These are phyloP conservation scores for Pyrgus malvae DNA, from an alignment of 2,888 invertebrate species.

Conservation along the genomic window DNA sequence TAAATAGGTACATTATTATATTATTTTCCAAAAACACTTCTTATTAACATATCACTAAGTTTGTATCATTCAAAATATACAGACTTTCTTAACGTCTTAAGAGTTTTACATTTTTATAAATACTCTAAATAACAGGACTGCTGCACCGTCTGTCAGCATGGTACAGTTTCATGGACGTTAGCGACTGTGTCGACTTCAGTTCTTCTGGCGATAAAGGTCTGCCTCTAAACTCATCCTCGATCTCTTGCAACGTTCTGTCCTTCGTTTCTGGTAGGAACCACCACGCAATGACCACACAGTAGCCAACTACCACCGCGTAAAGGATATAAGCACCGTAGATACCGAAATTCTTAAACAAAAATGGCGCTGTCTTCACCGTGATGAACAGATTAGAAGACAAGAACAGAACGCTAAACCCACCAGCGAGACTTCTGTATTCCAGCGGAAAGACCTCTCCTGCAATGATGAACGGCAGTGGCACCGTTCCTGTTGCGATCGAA, in stretches of 20 bases:
- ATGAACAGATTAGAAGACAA: constrained; percentile 56
- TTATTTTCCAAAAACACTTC: too few species aligned
- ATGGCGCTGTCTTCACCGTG: constrained; percentile 58
- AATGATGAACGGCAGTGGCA: constrained; percentile 85
- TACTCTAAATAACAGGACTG: constrained; percentile 36
- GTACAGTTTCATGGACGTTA: constrained; percentile 42
- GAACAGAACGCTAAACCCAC: constrained; percentile 58
- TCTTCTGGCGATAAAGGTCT: constrained; percentile 47
- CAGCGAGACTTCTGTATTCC: constrained; percentile 81
- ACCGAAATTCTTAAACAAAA: constrained; percentile 47
- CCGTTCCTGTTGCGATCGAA: constrained; percentile 79
- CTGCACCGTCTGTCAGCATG: constrained; percentile 46
- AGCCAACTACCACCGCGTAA: constrained; percentile 49
- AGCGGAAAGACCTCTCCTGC: constrained; percentile 86
- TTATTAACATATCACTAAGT: too few species aligned
- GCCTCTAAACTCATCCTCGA: constrained; percentile 66
- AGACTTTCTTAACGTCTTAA: too few species aligned
- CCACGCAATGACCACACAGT: constrained; percentile 52
- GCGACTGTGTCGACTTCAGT: constrained; percentile 45
- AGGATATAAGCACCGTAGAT: constrained; percentile 55
- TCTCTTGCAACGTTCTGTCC: constrained; percentile 64
- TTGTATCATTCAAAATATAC: constrained; percentile 11
- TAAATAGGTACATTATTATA: too few species aligned
- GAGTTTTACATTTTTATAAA: too few species aligned
- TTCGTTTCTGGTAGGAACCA: constrained; percentile 63